phyloP scores from a whole-genome alignment of 2,888 invertebrate genomes.

The Tortricodes alternella region DNA sequence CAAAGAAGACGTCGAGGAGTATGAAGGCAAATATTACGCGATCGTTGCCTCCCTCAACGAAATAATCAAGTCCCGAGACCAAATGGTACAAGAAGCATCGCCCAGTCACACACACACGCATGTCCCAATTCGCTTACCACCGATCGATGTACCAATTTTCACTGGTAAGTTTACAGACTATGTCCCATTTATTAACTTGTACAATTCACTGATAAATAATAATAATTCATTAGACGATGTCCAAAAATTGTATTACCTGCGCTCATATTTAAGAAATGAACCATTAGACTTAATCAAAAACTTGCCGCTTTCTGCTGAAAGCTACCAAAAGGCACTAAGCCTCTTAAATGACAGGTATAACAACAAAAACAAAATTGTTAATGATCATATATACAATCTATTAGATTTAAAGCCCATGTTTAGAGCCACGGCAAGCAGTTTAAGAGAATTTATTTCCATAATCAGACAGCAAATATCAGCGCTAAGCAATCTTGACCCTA shows the following conservation, averaged over 20 bases:
- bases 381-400: constrained; percentile 20
- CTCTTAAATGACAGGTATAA: constrained; percentile 29
- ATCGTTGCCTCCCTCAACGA: background rate
- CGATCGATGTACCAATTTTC: constrained; percentile 22
- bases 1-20: background rate
- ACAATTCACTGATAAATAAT: constrained; percentile 17
- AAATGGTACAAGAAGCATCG: background rate
- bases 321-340: constrained; percentile 21
- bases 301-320: constrained; percentile 23
- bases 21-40: background rate
- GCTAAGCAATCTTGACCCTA: constrained; percentile 16
- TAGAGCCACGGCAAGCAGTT: background rate
- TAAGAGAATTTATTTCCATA: constrained; percentile 26
- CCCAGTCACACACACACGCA: background rate
- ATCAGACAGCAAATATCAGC: constrained; percentile 30
- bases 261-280: constrained; percentile 21
- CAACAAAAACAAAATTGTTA: constrained; percentile 20
- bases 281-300: constrained; percentile 33
- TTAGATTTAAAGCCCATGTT: constrained; percentile 21
- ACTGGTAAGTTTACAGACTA: constrained; percentile 31
- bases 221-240: constrained; percentile 14
- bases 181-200: constrained; percentile 29
- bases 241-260: constrained; percentile 30
- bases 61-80: background rate
- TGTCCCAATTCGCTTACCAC: background rate